These are phyloP conservation scores for Vulpes vulpes DNA, from an alignment of 2,113 vertebrate genomes.

Conservation along the genomic window DNA sequence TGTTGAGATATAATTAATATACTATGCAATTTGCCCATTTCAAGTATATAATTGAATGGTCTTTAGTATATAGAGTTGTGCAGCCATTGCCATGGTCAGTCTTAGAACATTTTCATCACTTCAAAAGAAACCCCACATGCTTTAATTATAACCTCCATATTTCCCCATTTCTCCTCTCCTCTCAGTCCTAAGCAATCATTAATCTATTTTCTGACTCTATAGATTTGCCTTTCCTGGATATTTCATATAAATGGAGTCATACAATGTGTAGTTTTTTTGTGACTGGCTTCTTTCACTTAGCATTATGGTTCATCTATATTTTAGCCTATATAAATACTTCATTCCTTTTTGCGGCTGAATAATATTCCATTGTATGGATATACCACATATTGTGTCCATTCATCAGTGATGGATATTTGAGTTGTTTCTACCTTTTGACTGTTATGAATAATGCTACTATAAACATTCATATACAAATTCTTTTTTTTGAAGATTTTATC, in stretches of 20 bases:
- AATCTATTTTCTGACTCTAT: neutral
- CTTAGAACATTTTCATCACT: neutral
- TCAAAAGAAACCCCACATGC: neutral
- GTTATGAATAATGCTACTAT: neutral
- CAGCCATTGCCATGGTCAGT: neutral
- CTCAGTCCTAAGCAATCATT: neutral
- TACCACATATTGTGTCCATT: neutral
- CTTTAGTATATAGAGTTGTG: neutral
- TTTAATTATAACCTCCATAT: neutral
- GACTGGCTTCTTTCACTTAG: neutral
- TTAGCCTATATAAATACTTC: neutral
- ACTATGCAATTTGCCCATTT: neutral
- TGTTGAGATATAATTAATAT: neutral
- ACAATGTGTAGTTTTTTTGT: neutral
- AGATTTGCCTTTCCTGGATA: neutral
- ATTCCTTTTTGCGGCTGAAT: neutral
- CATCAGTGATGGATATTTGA: neutral
- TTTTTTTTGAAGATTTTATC: neutral
- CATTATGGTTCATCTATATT: neutral
- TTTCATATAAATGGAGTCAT: neutral
- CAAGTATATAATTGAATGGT: neutral
- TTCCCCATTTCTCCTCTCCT: neutral
- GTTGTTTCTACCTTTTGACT: neutral
- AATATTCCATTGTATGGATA: neutral
- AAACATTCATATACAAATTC: neutral